Percentiles rank a stretch among this genome's conserved stretches.
phyloP scores from a whole-genome alignment of 1,140 invertebrate species.

The Lordiphosa stackelbergi region DNA sequence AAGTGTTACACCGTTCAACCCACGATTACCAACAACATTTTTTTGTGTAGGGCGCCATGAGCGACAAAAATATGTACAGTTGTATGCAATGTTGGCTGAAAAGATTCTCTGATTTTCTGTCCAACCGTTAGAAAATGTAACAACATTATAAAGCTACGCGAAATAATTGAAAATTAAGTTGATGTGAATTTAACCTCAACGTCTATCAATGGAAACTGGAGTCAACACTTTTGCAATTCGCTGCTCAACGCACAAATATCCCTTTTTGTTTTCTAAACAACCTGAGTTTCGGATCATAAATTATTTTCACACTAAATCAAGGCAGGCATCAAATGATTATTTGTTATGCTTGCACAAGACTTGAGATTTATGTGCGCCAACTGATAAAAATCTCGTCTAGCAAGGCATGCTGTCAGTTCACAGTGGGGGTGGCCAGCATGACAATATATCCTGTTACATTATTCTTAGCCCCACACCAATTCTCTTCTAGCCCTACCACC shows the following conservation, averaged over 20 bases:
- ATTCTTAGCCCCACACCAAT: conserved; percentile 19
- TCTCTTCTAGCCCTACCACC: conserved; percentile 5
- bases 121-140: too few species aligned
- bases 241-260: not conserved
- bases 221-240: too few species aligned
- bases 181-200: too few species aligned
- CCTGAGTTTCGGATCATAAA: conserved; percentile 24
- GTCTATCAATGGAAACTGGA: too few species aligned
- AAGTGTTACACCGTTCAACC: too few species aligned
- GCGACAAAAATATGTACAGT: too few species aligned
- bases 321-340: conserved; percentile 42
- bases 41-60: too few species aligned
- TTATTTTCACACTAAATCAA: conserved; percentile 41
- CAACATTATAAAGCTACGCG: too few species aligned
- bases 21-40: too few species aligned
- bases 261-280: not conserved
- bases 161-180: too few species aligned
- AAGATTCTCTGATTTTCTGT: too few species aligned
- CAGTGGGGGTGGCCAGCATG: conserved; percentile 11
- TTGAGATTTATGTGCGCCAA: conserved; percentile 31
- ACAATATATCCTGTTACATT: conserved; percentile 41
- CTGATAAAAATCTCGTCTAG: conserved; percentile 37
- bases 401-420: conserved; percentile 31
- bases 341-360: conserved; percentile 23
- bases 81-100: too few species aligned